A percentile compares a stretch with the other conserved stretches of the same genome.
phyloP scores from a whole-genome alignment of 2,797 vertebrate genomes.

The Choloepus didactylus region DNA sequence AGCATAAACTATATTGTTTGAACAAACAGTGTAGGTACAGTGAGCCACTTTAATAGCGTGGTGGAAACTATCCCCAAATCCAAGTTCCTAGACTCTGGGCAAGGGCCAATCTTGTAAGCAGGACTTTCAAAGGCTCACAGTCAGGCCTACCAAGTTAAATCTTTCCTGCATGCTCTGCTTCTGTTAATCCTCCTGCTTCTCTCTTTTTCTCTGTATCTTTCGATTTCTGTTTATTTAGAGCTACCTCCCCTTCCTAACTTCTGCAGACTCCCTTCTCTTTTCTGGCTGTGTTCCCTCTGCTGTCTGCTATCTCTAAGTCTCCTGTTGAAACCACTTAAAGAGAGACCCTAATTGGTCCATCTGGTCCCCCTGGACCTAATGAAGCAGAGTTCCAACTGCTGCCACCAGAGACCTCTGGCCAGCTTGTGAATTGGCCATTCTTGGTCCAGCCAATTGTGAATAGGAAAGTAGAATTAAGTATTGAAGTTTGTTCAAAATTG shows the following conservation, averaged over 20 bases:
- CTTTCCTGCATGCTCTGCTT: background rate
- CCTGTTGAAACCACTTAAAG: background rate
- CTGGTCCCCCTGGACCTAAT: background rate
- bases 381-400: no score
- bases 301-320: background rate
- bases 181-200: fast-evolving
- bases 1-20: background rate
- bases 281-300: background rate
- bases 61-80: background rate
- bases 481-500: conserved; percentile 2
- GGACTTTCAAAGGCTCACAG: background rate
- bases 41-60: background rate
- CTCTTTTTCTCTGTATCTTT: background rate
- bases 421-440: background rate
- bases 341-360: background rate
- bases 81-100: background rate
- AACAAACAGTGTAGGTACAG: background rate
- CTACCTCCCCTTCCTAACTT: background rate
- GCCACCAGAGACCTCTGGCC: background rate
- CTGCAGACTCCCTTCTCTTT: background rate
- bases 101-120: background rate
- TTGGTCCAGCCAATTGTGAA: background rate
- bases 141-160: background rate
- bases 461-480: background rate
- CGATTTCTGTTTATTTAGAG: background rate